phyloP scores from a whole-genome alignment of 2,888 invertebrate genomes.

The Drosophila rubida region DNA sequence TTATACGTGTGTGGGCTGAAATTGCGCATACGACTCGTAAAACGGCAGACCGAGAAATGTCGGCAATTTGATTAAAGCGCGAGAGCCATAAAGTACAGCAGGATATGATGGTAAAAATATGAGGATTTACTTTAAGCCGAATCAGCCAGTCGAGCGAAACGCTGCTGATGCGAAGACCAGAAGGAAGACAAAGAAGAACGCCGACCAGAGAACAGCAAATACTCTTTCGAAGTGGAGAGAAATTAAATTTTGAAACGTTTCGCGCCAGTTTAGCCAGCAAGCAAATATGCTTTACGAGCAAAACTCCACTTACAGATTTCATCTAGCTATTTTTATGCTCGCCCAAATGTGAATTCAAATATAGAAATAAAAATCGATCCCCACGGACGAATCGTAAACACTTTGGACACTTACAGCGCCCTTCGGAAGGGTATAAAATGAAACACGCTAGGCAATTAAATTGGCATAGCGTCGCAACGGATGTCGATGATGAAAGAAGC shows the following conservation, averaged over 20 bases:
- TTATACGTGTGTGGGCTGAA: conserved; percentile 40
- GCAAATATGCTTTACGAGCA: not conserved
- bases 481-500: conserved; percentile 41
- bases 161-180: conserved; percentile 1
- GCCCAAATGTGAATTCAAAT: conserved; percentile 1
- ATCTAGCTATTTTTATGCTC: conserved; percentile 1
- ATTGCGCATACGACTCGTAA: conserved; percentile 65
- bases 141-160: conserved; percentile 30
- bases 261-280: too few species aligned
- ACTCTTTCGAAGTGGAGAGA: not conserved
- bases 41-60: conserved; percentile 32
- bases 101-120: conserved; percentile 41
- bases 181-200: not conserved
- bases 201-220: not conserved
- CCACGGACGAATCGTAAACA: not conserved
- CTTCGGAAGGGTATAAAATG: conserved; percentile 20
- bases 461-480: conserved; percentile 28
- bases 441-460: conserved; percentile 62
- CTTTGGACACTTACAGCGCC: not conserved
- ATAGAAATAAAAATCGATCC: conserved; percentile 8
- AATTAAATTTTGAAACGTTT: not conserved
- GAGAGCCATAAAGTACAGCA: conserved; percentile 50
- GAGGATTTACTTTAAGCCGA: conserved; percentile 55
- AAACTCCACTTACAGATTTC: not conserved
- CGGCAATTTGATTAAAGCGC: conserved; percentile 63